phyloP scores from a whole-genome alignment of 2,113 vertebrate species.

The Lasiurus cinereus region DNA sequence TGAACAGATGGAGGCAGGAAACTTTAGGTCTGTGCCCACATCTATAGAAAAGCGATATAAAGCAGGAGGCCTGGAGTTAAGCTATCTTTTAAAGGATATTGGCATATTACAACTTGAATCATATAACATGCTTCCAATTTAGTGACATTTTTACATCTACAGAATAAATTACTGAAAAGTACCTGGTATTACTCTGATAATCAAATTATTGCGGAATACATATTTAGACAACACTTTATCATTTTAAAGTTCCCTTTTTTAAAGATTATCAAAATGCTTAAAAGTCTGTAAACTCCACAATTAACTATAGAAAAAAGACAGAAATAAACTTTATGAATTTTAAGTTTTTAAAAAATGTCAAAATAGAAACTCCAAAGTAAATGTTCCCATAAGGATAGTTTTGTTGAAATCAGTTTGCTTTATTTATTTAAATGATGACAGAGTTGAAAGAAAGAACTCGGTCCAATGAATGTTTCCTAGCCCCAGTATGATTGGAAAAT shows the following conservation, averaged over 20 bases:
- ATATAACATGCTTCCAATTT: slow-evolving; percentile 69
- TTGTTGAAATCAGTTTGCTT: slow-evolving; percentile 66
- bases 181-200: slow-evolving; percentile 69
- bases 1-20: slow-evolving; percentile 79
- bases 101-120: slow-evolving; percentile 64
- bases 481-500: neutral
- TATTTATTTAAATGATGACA: slow-evolving; percentile 62
- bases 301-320: slow-evolving; percentile 12
- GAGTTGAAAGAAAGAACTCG: slow-evolving; percentile 26
- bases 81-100: slow-evolving; percentile 72
- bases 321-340: slow-evolving; percentile 73
- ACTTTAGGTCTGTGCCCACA: slow-evolving; percentile 67
- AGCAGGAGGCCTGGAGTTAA: slow-evolving; percentile 53
- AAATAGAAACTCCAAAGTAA: slow-evolving; percentile 64
- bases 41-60: slow-evolving; percentile 60
- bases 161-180: slow-evolving; percentile 79
- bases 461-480: neutral
- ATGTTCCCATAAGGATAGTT: slow-evolving; percentile 60
- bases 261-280: slow-evolving; percentile 69
- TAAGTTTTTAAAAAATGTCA: slow-evolving; percentile 67
- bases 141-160: slow-evolving; percentile 77
- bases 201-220: slow-evolving; percentile 67
- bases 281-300: slow-evolving; percentile 45
- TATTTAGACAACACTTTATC: slow-evolving; percentile 78
- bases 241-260: slow-evolving; percentile 65